These are phyloP conservation scores for Pygoscelis adeliae DNA, from an alignment of 2,113 vertebrate species.

Conservation along the genomic window DNA sequence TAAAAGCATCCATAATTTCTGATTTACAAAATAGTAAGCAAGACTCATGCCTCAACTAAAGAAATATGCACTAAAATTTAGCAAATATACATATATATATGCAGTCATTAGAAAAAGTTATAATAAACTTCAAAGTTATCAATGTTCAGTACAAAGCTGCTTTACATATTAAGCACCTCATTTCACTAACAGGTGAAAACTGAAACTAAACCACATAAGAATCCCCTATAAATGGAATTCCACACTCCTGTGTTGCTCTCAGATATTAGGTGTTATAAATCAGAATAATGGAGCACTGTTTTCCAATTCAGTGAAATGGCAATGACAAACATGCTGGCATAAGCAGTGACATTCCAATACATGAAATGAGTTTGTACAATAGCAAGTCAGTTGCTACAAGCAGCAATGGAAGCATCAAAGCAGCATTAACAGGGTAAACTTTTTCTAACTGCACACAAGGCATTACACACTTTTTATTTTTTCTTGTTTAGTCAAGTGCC, in stretches of 20 bases:
- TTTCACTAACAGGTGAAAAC: neutral
- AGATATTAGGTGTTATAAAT: neutral
- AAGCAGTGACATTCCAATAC: conserved; percentile 15
- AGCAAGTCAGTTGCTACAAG: neutral
- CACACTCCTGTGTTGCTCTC: neutral
- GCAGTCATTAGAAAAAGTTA: neutral
- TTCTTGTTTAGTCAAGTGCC: neutral
- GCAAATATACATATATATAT: neutral
- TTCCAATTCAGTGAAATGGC: neutral
- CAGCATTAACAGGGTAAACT: neutral
- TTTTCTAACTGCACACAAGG: conserved; percentile 35
- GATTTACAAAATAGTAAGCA: neutral
- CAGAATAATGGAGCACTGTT: neutral
- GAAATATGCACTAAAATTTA: neutral
- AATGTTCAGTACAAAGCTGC: neutral
- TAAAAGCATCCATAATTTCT: neutral
- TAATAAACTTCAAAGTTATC: neutral
- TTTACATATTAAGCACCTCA: neutral
- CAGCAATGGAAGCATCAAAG: conserved; percentile 13
- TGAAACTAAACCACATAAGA: neutral
- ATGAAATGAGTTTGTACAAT: neutral
- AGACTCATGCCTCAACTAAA: neutral
- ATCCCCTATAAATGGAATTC: neutral
- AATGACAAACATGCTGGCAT: conserved; percentile 33
- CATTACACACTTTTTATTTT: conserved; percentile 17